These are phyloP conservation scores for Epizoanthus fatuus DNA, from an alignment of 92 coral and sea anemone species.

Conservation along the genomic window DNA sequence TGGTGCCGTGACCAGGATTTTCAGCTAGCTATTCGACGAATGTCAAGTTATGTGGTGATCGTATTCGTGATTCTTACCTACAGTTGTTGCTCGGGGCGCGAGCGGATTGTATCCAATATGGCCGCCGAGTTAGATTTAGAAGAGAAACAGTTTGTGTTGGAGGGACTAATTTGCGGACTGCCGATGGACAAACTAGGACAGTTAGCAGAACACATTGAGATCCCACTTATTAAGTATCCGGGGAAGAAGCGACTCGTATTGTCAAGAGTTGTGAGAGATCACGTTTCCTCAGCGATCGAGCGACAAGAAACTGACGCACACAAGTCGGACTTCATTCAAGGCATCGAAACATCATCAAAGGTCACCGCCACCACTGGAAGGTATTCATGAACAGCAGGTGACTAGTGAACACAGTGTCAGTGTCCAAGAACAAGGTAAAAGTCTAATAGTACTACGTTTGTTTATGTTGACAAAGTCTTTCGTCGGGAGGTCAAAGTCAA, in stretches of 20 bases:
- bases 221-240: not conserved
- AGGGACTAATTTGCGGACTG: too few relatives aligned
- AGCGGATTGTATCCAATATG: too few relatives aligned
- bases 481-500: conserved; percentile 39
- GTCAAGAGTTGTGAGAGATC: not conserved
- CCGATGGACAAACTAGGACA: too few relatives aligned
- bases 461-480: conserved; percentile 59
- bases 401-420: too few relatives aligned
- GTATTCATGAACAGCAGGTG: not conserved
- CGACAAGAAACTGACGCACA: not conserved
- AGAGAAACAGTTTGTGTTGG: too few relatives aligned
- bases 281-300: not conserved
- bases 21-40: too few relatives aligned
- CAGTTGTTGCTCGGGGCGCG: too few relatives aligned
- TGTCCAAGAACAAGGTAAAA: not conserved
- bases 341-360: not conserved
- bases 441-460: conserved; percentile 31
- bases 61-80: too few relatives aligned
- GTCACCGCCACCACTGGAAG: conserved; percentile 4
- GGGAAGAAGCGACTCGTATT: not conserved
- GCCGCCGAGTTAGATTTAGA: too few relatives aligned
- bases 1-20: too few relatives aligned
- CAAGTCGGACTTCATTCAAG: conserved; percentile 12
- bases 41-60: too few relatives aligned
- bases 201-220: too few relatives aligned